phyloP scores from a whole-genome alignment of 2,797 vertebrate genomes.

The Mastacembelus armatus region DNA sequence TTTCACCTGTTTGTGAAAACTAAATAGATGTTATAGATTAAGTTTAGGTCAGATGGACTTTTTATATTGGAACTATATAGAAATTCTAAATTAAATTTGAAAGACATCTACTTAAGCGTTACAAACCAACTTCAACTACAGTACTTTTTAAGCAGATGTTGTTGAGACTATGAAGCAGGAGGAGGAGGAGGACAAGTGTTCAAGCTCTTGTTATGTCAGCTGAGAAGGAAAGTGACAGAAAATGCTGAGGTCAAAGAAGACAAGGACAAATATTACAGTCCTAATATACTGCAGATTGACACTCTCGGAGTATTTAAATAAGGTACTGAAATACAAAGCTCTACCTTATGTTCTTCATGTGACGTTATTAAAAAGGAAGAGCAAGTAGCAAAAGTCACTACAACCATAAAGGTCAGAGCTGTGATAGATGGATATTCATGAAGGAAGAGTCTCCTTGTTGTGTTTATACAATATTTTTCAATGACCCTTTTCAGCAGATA shows the following conservation, averaged over 20 bases:
- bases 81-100: background rate
- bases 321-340: no score
- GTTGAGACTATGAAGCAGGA: slow-evolving; percentile 4
- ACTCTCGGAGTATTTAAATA: no score
- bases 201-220: slow-evolving; percentile 26
- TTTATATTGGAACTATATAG: background rate
- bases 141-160: background rate
- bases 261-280: background rate
- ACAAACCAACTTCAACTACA: no score
- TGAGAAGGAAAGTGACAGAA: slow-evolving; percentile 17
- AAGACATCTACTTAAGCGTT: no score
- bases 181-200: slow-evolving; percentile 25
- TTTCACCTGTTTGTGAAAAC: background rate
- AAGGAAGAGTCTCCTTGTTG: slow-evolving; percentile 10
- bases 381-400: background rate
- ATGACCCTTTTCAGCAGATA: background rate
- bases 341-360: background rate
- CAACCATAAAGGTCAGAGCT: background rate
- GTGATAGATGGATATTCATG: background rate
- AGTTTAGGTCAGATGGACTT: background rate
- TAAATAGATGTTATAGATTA: background rate
- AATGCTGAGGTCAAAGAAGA: slow-evolving; percentile 3
- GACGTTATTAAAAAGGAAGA: no score
- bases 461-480: background rate
- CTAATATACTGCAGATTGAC: no score